Conservation (phyloP, 2,888 invertebrate species). For the Linnaemya vulpina region DNA sequence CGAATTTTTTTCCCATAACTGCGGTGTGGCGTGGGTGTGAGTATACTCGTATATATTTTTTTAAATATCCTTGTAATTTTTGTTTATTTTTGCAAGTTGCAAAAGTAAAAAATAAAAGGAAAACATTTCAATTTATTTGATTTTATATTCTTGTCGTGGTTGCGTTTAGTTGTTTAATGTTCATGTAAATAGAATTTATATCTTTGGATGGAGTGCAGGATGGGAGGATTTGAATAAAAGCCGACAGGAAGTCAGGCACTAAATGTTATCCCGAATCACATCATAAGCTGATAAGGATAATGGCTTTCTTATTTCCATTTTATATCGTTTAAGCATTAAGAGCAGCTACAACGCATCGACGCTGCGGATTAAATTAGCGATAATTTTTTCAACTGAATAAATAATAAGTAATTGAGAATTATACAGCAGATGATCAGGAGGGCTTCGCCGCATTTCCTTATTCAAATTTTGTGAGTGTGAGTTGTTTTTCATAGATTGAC, state of each 20-base stretch:
- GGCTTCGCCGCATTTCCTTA: neutral
- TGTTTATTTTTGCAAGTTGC: slow-evolving; percentile 46
- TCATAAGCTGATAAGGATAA: slow-evolving; percentile 73
- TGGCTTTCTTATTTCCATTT: slow-evolving; percentile 50
- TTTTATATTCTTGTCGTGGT: slow-evolving; percentile 73
- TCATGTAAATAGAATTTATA: slow-evolving; percentile 76
- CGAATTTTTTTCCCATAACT: slow-evolving; percentile 3
- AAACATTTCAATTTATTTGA: slow-evolving; percentile 68
- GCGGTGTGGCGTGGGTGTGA: slow-evolving; percentile 8
- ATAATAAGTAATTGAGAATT: slow-evolving; percentile 71
- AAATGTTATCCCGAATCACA: slow-evolving; percentile 74
- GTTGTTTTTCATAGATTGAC: slow-evolving; percentile 19
- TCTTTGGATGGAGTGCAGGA: slow-evolving; percentile 15
- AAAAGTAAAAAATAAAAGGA: slow-evolving; percentile 56
- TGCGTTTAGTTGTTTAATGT: slow-evolving; percentile 74
- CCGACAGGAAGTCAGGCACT: slow-evolving; percentile 54
- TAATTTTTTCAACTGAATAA: slow-evolving; percentile 79
- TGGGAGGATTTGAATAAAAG: slow-evolving; percentile 15
- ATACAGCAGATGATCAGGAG: neutral
- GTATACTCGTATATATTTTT: slow-evolving; percentile 27
- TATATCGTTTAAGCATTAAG: slow-evolving; percentile 5
- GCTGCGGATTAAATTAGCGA: slow-evolving; percentile 77
- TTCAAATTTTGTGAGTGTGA: neutral
- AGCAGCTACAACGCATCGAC: slow-evolving; percentile 60
- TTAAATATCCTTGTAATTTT: slow-evolving; percentile 46